Conservation (phyloP, 2,113 vertebrate genomes). For the Microtus pennsylvanicus region DNA sequence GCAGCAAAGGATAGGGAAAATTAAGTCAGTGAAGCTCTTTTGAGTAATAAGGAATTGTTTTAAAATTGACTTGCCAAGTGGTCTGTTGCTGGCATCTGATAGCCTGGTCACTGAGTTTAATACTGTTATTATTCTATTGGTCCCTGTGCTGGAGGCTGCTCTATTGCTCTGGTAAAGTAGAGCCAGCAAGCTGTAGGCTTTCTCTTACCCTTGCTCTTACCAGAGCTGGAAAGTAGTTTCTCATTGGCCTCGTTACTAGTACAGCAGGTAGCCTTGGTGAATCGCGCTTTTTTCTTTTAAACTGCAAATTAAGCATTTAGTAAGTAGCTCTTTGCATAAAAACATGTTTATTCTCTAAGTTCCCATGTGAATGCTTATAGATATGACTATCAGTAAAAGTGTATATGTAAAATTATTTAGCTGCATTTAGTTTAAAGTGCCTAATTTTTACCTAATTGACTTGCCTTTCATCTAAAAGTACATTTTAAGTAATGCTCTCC, state of each 20-base stretch:
- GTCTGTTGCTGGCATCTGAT: not conserved
- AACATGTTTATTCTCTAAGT: conserved; percentile 29
- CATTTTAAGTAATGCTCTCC: conserved; percentile 15
- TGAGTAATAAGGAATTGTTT: conserved; percentile 31
- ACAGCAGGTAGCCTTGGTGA: conserved; percentile 32
- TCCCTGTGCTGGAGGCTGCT: conserved; percentile 27
- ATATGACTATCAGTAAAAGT: not conserved
- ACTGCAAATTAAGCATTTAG: conserved; percentile 61
- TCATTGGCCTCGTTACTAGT: conserved; percentile 62
- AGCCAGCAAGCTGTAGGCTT: not conserved
- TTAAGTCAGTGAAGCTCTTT: conserved; percentile 23
- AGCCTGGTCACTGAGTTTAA: conserved; percentile 31
- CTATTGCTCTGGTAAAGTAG: not conserved
- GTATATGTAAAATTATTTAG: conserved; percentile 40
- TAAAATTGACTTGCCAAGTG: not conserved
- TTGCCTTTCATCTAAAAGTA: not conserved
- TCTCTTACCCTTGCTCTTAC: conserved; percentile 32
- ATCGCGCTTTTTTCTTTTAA: not conserved
- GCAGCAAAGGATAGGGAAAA: not conserved
- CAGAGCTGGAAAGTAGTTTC: conserved; percentile 39
- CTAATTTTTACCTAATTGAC: conserved; percentile 41
- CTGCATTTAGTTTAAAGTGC: conserved; percentile 59
- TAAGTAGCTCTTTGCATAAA: conserved; percentile 34
- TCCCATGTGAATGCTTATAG: conserved; percentile 20
- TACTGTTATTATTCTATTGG: not conserved